Evolutionary conservation across 2,888 invertebrate genomes (phyloP).

Genomic region (Tineola bisselliella): DNA sequence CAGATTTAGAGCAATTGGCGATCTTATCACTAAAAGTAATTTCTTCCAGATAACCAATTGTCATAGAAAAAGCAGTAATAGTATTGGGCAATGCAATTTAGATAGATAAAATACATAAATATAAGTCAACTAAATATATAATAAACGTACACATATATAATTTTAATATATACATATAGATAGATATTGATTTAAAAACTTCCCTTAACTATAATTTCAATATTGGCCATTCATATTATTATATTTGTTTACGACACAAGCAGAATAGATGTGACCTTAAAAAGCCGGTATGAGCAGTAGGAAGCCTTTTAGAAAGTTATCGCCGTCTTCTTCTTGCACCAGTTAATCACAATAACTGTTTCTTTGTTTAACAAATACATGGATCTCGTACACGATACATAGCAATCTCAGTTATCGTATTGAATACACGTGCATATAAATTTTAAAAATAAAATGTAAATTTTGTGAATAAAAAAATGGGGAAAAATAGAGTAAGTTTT

Average conservation of each 20-base stretch:
- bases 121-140: no score
- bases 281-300: conserved; percentile 30
- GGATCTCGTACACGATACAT: not conserved
- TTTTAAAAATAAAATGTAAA: not conserved
- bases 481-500: not conserved
- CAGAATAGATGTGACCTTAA: conserved; percentile 53
- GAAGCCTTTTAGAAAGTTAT: conserved; percentile 51
- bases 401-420: not conserved
- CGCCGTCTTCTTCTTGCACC: conserved; percentile 25
- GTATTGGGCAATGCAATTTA: no score
- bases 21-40: no score
- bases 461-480: not conserved
- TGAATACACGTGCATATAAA: not conserved
- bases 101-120: no score
- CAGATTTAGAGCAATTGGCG: no score
- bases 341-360: not conserved
- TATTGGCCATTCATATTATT: no score
- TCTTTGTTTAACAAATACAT: not conserved
- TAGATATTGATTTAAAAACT: no score
- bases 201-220: no score
- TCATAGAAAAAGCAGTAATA: no score
- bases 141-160: no score
- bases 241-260: not conserved
- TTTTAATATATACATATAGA: no score
- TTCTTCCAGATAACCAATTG: no score